Conservation (phyloP, 2,888 invertebrate species). For the Mactromeris polynyma region DNA sequence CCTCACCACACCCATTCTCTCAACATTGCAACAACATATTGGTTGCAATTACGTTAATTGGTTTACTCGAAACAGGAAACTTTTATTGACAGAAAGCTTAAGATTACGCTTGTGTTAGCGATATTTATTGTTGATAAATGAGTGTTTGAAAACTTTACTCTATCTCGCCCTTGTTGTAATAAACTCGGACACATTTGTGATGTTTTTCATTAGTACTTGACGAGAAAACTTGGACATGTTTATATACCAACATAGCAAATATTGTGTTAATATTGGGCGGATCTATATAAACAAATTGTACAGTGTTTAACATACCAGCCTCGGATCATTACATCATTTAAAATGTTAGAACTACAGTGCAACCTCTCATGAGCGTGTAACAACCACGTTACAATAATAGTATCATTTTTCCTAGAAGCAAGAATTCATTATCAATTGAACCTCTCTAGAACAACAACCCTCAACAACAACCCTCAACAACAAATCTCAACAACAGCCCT, state of each 20-base stretch:
- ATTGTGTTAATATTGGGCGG: not conserved
- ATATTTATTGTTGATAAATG: conserved; percentile 6
- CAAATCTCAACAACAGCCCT: no score
- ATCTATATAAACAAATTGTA: not conserved
- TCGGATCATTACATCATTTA: not conserved
- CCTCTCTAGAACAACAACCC: no score
- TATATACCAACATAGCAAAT: not conserved
- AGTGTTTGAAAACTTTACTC: not conserved
- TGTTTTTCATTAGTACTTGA: not conserved
- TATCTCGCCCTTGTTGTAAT: not conserved
- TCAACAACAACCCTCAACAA: no score
- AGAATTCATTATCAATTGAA: no score
- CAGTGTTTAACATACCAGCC: not conserved
- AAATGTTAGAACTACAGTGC: no score
- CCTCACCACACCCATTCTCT: conserved; percentile 26
- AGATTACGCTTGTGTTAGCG: not conserved
- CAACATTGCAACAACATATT: not conserved
- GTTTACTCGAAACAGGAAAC: conserved; percentile 43
- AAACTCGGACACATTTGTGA: not conserved
- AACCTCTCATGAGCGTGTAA: no score
- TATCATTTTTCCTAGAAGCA: no score
- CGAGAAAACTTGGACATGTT: not conserved
- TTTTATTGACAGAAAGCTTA: conserved; percentile 35
- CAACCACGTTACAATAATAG: no score
- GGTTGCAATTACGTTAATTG: conserved; percentile 41